Conservation (phyloP, 1,140 invertebrate species). For the Ips typographus region DNA sequence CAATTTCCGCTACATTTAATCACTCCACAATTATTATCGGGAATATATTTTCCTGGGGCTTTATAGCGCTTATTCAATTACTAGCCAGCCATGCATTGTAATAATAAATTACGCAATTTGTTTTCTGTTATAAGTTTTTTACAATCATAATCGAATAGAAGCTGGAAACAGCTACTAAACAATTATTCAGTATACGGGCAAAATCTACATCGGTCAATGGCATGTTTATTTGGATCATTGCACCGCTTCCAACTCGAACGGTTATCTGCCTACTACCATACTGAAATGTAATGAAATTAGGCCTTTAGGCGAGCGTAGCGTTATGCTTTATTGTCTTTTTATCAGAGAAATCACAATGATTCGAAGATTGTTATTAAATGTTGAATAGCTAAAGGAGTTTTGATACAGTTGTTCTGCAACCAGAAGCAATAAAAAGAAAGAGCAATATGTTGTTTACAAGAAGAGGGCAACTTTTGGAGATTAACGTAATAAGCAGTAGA, state of each 20-base stretch:
- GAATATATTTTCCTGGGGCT: no score
- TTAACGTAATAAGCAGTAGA: no score
- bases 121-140: no score
- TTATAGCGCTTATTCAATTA: no score
- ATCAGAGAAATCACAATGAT: slow-evolving; percentile 10
- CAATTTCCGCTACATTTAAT: no score
- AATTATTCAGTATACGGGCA: background rate
- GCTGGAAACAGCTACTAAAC: background rate
- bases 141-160: no score
- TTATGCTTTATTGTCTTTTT: slow-evolving; percentile 24
- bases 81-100: no score
- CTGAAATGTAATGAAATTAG: slow-evolving; percentile 23
- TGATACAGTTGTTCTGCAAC: slow-evolving; percentile 18
- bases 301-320: slow-evolving; percentile 7
- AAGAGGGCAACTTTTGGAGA: no score
- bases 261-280: slow-evolving; percentile 20
- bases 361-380: slow-evolving; percentile 13
- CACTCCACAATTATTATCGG: no score
- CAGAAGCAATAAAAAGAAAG: background rate
- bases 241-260: slow-evolving; percentile 5
- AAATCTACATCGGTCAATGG: background rate
- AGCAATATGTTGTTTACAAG: no score
- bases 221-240: slow-evolving; percentile 20
- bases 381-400: slow-evolving; percentile 21
- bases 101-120: no score